Percentiles rank a stretch among this genome's conserved stretches.
Evolutionary conservation across 2,888 invertebrate genomes (phyloP).

Genomic region (Drosophila tripunctata): DNA sequence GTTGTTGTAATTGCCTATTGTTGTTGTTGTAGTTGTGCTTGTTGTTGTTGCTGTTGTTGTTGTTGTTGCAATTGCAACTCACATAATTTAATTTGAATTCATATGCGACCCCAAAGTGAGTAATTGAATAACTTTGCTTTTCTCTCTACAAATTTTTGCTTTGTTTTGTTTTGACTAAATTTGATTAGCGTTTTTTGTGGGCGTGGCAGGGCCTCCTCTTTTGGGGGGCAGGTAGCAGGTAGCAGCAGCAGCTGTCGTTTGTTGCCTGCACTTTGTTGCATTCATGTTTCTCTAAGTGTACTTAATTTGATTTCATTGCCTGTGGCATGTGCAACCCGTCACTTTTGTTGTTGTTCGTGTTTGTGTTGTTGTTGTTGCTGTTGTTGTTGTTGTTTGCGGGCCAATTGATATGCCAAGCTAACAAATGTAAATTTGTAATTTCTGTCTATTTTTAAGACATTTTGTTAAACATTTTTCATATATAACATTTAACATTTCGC

Average conservation of each 20-base stretch:
- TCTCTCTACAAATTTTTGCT: constrained; percentile 11
- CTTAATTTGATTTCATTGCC: constrained; percentile 42
- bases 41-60: constrained; percentile 30
- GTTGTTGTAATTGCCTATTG: constrained; percentile 56
- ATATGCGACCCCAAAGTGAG: constrained; percentile 71
- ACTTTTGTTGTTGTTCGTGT: constrained; percentile 16
- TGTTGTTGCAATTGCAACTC: constrained; percentile 48
- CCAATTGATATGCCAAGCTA: constrained; percentile 58
- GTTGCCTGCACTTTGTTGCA: background rate
- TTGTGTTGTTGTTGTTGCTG: constrained; percentile 2
- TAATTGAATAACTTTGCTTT: constrained; percentile 82
- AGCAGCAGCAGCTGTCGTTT: background rate
- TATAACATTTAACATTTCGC: no score
- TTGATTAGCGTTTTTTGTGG: constrained; percentile 71
- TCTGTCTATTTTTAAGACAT: no score
- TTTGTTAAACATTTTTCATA: no score
- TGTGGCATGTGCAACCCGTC: constrained; percentile 32
- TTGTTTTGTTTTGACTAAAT: constrained; percentile 63
- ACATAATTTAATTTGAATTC: constrained; percentile 79
- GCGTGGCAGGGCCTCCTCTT: constrained; percentile 28
- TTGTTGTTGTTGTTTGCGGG: constrained; percentile 3
- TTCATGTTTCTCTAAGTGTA: constrained; percentile 37
- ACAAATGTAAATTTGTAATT: constrained; percentile 16
- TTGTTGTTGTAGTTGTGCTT: constrained; percentile 42
- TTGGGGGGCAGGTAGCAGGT: no score